Percentiles rank a stretch among this genome's conserved stretches.
These are phyloP conservation scores for Ferdinandea cuprea DNA, from an alignment of 2,888 invertebrate species.

Conservation along the genomic window DNA sequence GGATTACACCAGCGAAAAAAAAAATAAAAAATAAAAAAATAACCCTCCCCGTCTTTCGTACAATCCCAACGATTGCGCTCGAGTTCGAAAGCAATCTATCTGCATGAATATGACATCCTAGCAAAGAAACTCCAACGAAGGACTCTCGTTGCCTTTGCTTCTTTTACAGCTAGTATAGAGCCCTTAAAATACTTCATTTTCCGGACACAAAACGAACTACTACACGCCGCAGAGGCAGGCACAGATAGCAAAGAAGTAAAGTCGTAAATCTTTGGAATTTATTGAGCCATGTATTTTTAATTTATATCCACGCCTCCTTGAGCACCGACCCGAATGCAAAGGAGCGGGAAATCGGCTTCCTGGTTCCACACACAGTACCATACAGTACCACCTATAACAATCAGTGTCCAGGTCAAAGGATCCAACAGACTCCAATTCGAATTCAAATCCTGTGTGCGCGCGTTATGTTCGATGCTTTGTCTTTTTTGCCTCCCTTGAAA, in stretches of 20 bases:
- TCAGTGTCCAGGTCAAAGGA: slow-evolving; percentile 73
- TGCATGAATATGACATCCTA: slow-evolving; percentile 70
- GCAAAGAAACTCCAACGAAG: slow-evolving; percentile 62
- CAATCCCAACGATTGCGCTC: slow-evolving; percentile 64
- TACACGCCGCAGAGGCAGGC: slow-evolving; percentile 32
- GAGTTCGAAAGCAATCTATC: slow-evolving; percentile 67
- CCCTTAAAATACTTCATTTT: slow-evolving; percentile 53
- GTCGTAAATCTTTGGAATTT: slow-evolving; percentile 77
- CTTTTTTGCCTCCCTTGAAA: slow-evolving; percentile 28
- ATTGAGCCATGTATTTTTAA: slow-evolving; percentile 77
- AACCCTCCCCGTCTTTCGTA: slow-evolving; percentile 38
- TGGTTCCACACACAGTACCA: slow-evolving; percentile 12
- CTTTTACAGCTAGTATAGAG: neutral
- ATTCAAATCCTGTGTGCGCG: slow-evolving; percentile 62
- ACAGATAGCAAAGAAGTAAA: slow-evolving; percentile 67
- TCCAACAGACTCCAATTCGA: slow-evolving; percentile 63
- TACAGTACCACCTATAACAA: slow-evolving; percentile 53
- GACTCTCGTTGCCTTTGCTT: slow-evolving; percentile 1
- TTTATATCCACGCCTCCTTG: slow-evolving; percentile 75
- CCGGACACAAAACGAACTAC: slow-evolving; percentile 21
- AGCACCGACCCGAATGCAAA: slow-evolving; percentile 49
- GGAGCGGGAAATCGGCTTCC: slow-evolving; percentile 45
- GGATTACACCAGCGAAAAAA: slow-evolving; percentile 43
- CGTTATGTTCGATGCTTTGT: slow-evolving; percentile 58
- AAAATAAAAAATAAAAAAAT: too few relatives aligned